These are phyloP conservation scores for Plagiodera versicolora DNA, from an alignment of 2,888 invertebrate species.

Conservation along the genomic window DNA sequence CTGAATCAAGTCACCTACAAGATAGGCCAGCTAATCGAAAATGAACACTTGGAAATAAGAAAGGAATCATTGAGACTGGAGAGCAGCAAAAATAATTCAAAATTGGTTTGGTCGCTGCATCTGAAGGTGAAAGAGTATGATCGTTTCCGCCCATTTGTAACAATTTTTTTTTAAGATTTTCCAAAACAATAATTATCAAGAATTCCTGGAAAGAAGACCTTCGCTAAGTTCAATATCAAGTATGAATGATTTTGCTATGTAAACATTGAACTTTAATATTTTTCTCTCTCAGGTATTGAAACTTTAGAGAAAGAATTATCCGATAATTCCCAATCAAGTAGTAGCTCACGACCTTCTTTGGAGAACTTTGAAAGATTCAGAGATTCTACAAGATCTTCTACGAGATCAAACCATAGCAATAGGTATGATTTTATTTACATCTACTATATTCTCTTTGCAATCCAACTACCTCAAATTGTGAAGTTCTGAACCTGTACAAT, in stretches of 20 bases:
- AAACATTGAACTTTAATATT: background rate
- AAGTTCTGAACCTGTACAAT: too few species aligned
- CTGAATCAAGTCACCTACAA: slow-evolving; percentile 74
- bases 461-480: too few species aligned
- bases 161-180: slow-evolving; percentile 39
- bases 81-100: slow-evolving; percentile 75
- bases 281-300: slow-evolving; percentile 12
- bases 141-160: background rate
- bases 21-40: slow-evolving; percentile 68
- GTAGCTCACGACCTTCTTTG: slow-evolving; percentile 5
- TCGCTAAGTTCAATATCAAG: slow-evolving; percentile 17
- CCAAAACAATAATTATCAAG: slow-evolving; percentile 36
- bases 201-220: slow-evolving; percentile 24
- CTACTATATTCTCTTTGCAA: too few species aligned
- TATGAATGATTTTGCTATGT: background rate
- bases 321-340: slow-evolving; percentile 15
- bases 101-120: slow-evolving; percentile 74
- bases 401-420: background rate
- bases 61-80: slow-evolving; percentile 78
- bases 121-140: slow-evolving; percentile 63
- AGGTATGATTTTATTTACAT: background rate
- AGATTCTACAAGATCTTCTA: slow-evolving; percentile 1
- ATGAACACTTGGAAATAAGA: slow-evolving; percentile 69
- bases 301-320: slow-evolving; percentile 16
- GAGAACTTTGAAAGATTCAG: background rate